A percentile compares a stretch with the other conserved stretches of the same genome.
These are phyloP conservation scores for Folsomia manolachei DNA, from an alignment of 2,888 invertebrate species.

Conservation along the genomic window DNA sequence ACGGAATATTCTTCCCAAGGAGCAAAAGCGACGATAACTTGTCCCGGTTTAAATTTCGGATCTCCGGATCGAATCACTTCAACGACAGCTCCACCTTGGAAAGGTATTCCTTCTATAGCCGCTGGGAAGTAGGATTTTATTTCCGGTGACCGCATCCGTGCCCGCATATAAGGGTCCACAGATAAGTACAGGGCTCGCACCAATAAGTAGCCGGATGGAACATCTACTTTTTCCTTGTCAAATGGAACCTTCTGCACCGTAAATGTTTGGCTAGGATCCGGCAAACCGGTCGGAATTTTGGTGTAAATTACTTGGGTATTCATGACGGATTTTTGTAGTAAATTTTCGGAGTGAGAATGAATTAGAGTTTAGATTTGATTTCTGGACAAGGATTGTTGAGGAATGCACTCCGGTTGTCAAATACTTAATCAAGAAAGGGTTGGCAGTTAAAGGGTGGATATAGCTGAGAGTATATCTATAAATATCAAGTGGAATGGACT, in stretches of 20 bases:
- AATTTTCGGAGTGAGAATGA: no score
- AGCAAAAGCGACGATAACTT: conserved; percentile 2
- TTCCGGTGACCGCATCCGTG: conserved; percentile 4
- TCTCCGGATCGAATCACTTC: conserved; percentile 20
- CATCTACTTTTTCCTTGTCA: conserved; percentile 1
- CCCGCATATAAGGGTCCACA: conserved; percentile 22
- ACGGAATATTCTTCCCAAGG: conserved; percentile 22
- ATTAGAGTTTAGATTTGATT: no score
- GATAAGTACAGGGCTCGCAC: conserved; percentile 11
- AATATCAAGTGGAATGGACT: no score
- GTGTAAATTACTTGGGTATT: conserved; percentile 23
- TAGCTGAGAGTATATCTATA: no score
- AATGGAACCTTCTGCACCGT: conserved; percentile 12
- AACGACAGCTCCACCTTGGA: conserved; percentile 5
- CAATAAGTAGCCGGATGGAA: conserved; percentile 2
- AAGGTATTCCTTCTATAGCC: not conserved
- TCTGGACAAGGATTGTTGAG: no score
- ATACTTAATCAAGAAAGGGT: no score
- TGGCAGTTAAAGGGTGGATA: no score
- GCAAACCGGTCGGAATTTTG: conserved; percentile 14
- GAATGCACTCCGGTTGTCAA: no score
- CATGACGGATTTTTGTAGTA: not conserved
- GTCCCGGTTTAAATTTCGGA: conserved; percentile 8
- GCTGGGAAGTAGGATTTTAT: conserved; percentile 15
- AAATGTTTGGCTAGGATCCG: conserved; percentile 12